Percentiles rank a stretch among this genome's conserved stretches.
Evolutionary conservation across 2,797 vertebrate genomes (phyloP).

Genomic region (Pelobates cultripes): DNA sequence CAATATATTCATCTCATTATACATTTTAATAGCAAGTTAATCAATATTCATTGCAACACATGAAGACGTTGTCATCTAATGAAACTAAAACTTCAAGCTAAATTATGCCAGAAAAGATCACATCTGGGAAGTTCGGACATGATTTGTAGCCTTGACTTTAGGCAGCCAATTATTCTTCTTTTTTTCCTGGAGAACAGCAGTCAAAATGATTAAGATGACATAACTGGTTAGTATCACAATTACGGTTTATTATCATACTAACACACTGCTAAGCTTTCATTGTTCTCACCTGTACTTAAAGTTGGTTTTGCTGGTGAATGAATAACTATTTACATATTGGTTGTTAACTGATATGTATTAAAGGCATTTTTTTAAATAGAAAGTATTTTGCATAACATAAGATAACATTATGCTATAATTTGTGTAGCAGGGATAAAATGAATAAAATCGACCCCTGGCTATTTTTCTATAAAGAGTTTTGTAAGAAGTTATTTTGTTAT

Average conservation of each 20-base stretch:
- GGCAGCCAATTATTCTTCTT: constrained; percentile 23
- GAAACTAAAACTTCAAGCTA: constrained; percentile 24
- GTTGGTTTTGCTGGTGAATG: neutral
- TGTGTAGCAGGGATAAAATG: no score
- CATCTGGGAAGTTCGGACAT: constrained; percentile 27
- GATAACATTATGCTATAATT: no score
- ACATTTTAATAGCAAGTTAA: constrained; percentile 24
- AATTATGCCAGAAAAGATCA: constrained; percentile 22
- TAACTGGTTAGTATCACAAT: neutral
- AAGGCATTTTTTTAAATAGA: neutral
- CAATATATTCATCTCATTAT: neutral
- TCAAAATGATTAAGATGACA: constrained; percentile 23
- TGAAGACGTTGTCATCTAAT: constrained; percentile 34
- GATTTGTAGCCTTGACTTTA: constrained; percentile 21
- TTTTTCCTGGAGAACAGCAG: constrained; percentile 7
- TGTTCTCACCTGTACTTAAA: neutral
- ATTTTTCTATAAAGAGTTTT: no score
- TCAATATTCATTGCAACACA: constrained; percentile 29
- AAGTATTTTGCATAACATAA: no score
- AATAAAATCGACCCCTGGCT: no score
- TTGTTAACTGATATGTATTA: neutral
- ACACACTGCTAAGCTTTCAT: neutral
- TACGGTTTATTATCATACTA: neutral
- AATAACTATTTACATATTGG: neutral
- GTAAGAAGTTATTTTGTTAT: no score